Base-by-base conservation (phyloP, 2,113 vertebrate species). In the Dromiciops gliroides region DNA sequence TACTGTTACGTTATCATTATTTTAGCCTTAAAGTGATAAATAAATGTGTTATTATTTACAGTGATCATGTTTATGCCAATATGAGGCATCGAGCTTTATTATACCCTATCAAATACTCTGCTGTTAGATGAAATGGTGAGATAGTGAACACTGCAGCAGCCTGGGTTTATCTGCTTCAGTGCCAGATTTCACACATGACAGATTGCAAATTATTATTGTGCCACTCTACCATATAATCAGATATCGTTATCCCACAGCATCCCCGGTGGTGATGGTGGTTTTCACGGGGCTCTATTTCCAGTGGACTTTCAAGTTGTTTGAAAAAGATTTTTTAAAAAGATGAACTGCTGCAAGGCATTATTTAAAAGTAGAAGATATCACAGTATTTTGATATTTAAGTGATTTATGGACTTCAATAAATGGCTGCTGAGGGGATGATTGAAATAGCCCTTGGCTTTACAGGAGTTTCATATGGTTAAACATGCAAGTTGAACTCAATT, bases 111-210 rank as follows among this genome's bases (percentile, higher is more conserved):
- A 51, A 1, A 92, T 95, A 97, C 89, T 94, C 94, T 96, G 93
- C 92, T 92, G 49, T 94, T 95, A 90, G 10, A 92, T 23, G 22
- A 93, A 96, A 52, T 49, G 92, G 22, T 97, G 83, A 92, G 49
- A 31, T 0, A 92, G 8, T 94, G 92, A 95, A 94, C 16, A 90
- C 47, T 96, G 89, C 52, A 92, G 24, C 91, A 92, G 94, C 90
- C 10, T 3, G 95, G 11, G 8, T 92, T 67, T 97, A 37, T 94
- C 93, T 93, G 94, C 92, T 97, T 92, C 91, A 92, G 0, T 97
- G 93, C 88, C 88, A 96, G 52, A 93, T 89, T 94, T 97, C 96
- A 97, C 97, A 53, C 28, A 92, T 94, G 95, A 94, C 97, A 97
- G 97, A 97, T 91, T 97, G 95, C 91, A 97, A 96, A 95, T 94